A percentile compares a stretch with the other conserved stretches of the same genome.
Conservation (phyloP, 53 echinoderm and acorn worm species). For the Arbacia lixula region DNA sequence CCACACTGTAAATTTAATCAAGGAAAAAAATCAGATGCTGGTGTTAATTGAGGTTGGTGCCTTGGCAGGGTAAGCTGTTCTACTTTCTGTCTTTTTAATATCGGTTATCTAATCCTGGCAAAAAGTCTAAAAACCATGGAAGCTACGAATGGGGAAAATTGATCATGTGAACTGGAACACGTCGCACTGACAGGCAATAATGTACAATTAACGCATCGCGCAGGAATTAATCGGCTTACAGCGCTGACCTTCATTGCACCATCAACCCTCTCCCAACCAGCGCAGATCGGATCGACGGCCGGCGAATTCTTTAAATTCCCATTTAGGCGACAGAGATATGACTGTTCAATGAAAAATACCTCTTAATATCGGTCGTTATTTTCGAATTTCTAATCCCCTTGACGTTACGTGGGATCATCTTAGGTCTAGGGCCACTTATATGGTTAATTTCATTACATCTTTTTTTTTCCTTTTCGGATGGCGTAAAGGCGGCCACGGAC, state of each 20-base stretch:
- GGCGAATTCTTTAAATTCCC: slow-evolving; percentile 41
- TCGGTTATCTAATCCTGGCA: no score
- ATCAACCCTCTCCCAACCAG: slow-evolving; percentile 41
- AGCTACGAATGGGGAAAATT: no score
- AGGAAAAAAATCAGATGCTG: no score
- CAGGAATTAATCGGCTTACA: slow-evolving; percentile 47
- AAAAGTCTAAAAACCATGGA: no score
- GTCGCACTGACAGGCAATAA: slow-evolving; percentile 38
- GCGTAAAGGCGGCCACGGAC: slow-evolving; percentile 50
- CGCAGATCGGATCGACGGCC: not conserved
- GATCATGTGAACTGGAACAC: slow-evolving; percentile 6
- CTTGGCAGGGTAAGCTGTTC: no score
- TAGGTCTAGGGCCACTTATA: slow-evolving; percentile 24
- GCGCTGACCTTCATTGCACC: slow-evolving; percentile 11
- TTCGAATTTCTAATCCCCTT: slow-evolving; percentile 49
- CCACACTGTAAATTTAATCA: no score
- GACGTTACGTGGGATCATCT: slow-evolving; percentile 25
- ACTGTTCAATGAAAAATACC: slow-evolving; percentile 20
- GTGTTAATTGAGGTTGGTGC: no score
- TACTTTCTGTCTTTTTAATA: no score
- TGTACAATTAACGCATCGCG: slow-evolving; percentile 53
- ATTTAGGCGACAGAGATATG: slow-evolving; percentile 36
- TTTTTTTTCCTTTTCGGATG: not conserved
- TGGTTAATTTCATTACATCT: slow-evolving; percentile 37
- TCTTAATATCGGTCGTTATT: slow-evolving; percentile 48